Base-by-base conservation (phyloP, 2,888 invertebrate genomes). In the Caenorhabditis becei region DNA sequence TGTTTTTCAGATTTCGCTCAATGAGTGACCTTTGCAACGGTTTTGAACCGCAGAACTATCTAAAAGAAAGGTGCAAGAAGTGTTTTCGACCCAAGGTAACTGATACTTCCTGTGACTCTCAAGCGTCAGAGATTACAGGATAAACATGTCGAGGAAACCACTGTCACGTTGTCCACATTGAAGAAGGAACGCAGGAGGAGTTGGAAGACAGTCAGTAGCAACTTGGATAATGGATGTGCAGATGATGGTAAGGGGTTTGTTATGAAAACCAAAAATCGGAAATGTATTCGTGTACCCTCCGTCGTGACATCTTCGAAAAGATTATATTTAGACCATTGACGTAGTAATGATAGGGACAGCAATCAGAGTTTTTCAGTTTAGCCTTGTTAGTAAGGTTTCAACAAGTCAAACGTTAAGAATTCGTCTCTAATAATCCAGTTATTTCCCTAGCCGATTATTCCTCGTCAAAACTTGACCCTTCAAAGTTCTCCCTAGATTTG, bases 21-120 rank as follows among this genome's bases (percentile, higher is more conserved):
- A 81, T 81, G 81, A 71, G 67, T 67, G 88, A 88, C 58, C 80
- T 88, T 54, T 91, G 91, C 82, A 83, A 81, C 26, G 90, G 88
- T 47, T 92, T 92, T 86, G 92, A 92, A 86, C 91, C 92, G 11
- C 92, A 92, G 80, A 91, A 91, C 59, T 92, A 92, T 77, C 79
- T 90, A 44, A 91, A 91, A 80, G 92, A 91, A 32, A 87, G 92
- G 28, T 92, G 92, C 88, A 91, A 91, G 80, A 92, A 92, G 70
- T 90, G 90, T 56, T 89, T 88, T 78, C 80, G 87, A 44, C 84
- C 83, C 26, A 87, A 86, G 82, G 83, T 84, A 58, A 53, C 11
- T 47, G 47, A 47, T 47, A 47, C 47, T 18, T 47, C 18, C 2
- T 4, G 18, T n/a, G 5, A 18, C 47, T 47, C 18, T 20, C 11